Evolutionary conservation across 2,797 vertebrate species (phyloP).

Genomic region (Malurus splendens): DNA sequence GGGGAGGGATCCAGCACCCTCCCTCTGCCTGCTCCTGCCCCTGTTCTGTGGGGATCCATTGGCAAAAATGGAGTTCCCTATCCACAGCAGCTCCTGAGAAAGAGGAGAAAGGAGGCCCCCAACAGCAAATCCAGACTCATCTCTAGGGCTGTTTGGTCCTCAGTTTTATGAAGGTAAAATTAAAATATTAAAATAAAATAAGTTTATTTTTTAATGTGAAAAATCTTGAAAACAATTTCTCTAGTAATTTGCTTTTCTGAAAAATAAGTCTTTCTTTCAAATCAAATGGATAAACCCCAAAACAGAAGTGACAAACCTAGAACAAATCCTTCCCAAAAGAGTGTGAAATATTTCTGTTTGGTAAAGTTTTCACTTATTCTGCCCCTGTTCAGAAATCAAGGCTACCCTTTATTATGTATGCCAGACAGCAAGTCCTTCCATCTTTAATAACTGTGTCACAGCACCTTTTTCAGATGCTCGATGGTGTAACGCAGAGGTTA

Average conservation of each 20-base stretch:
- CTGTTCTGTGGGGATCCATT: rapidly evolving
- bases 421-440: constrained; percentile 19
- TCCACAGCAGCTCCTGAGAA: background rate
- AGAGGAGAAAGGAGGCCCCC: background rate
- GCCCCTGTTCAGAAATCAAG: background rate
- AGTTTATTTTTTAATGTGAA: background rate
- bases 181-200: background rate
- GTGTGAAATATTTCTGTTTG: background rate
- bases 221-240: background rate
- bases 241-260: background rate
- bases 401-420: constrained; percentile 11
- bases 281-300: background rate
- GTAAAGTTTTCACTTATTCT: background rate
- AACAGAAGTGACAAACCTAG: background rate
- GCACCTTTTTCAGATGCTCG: constrained; percentile 53
- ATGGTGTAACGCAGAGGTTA: constrained; percentile 50
- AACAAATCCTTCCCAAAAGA: background rate
- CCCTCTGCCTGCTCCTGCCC: background rate
- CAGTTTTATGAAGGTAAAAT: background rate
- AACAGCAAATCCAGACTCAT: background rate
- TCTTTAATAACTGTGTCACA: constrained; percentile 52
- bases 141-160: background rate
- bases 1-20: background rate
- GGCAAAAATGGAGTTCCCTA: background rate
- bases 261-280: background rate